Conservation (phyloP, 2,797 vertebrate species). For the Fringilla coelebs region DNA sequence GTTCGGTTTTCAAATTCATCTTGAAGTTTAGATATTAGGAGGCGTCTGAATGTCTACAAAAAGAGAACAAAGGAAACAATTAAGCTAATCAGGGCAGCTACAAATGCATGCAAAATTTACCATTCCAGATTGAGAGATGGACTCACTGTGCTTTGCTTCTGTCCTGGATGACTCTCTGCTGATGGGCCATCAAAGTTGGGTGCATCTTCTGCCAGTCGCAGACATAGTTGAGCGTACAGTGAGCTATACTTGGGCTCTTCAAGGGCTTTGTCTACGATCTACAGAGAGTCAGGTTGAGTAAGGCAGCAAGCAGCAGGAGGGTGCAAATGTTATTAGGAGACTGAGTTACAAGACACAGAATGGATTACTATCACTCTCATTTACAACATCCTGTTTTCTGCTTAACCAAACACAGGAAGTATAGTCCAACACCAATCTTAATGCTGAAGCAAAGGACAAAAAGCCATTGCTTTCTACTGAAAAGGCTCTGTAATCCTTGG, state of each 20-base stretch:
- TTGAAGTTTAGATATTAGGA: slow-evolving; percentile 99
- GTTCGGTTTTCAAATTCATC: slow-evolving; percentile 99
- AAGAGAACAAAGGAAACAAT: neutral
- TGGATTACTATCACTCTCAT: neutral
- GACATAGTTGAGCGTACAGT: slow-evolving; percentile 99
- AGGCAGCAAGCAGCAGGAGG: neutral
- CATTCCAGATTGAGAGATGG: neutral
- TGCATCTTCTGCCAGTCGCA: slow-evolving; percentile 99
- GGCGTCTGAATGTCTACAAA: slow-evolving; percentile 95
- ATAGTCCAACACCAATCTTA: neutral
- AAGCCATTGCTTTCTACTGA: fast-evolving
- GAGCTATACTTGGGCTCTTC: slow-evolving; percentile 99
- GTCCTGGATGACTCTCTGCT: slow-evolving; percentile 94
- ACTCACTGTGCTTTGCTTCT: slow-evolving; percentile 99
- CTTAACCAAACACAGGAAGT: neutral
- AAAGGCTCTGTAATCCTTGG: neutral
- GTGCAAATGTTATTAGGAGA: fast-evolving
- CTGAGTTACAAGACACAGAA: neutral
- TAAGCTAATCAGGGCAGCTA: neutral
- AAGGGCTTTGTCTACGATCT: slow-evolving; percentile 99
- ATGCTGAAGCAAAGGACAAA: neutral
- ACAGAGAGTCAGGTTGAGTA: neutral
- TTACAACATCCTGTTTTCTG: fast-evolving
- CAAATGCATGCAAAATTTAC: too few species aligned
- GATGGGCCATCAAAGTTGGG: slow-evolving; percentile 99